A percentile compares a stretch with the other conserved stretches of the same genome.
Conservation (phyloP, 2,888 invertebrate species). For the Argyresthia goedartella region DNA sequence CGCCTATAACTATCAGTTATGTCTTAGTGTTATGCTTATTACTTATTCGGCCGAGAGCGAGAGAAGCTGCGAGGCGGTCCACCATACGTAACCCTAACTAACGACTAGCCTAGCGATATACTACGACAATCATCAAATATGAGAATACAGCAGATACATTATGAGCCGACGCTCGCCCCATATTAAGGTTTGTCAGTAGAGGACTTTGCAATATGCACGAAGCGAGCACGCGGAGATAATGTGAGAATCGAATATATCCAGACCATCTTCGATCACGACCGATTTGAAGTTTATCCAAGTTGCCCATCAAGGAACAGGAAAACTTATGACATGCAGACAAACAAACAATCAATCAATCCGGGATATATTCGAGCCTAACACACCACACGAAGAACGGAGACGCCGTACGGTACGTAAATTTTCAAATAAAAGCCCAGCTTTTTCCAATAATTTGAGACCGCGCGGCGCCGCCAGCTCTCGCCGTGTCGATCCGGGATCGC, state of each 20-base stretch:
- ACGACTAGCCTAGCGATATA: background rate
- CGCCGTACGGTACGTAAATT: no score
- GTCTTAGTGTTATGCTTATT: slow-evolving; percentile 23
- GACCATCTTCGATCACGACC: background rate
- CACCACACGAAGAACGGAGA: no score
- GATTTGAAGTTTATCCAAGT: slow-evolving; percentile 20
- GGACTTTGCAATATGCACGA: background rate
- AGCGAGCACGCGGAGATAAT: background rate
- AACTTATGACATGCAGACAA: slow-evolving; percentile 18
- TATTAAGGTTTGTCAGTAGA: background rate
- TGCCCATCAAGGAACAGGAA: slow-evolving; percentile 23
- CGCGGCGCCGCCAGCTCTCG: no score
- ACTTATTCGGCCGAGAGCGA: background rate
- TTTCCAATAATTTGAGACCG: no score
- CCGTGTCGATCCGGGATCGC: no score
- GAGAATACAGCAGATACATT: background rate
- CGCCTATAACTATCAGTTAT: slow-evolving; percentile 11
- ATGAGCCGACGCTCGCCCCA: background rate
- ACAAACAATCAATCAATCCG: background rate
- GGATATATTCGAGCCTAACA: no score
- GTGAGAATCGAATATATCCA: background rate
- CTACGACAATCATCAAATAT: background rate
- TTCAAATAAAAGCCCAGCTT: slow-evolving; percentile 25
- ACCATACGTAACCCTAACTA: no score
- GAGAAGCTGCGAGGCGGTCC: no score